Base-by-base conservation (phyloP, 2,888 invertebrate species). In the Ectemnius continuus region DNA sequence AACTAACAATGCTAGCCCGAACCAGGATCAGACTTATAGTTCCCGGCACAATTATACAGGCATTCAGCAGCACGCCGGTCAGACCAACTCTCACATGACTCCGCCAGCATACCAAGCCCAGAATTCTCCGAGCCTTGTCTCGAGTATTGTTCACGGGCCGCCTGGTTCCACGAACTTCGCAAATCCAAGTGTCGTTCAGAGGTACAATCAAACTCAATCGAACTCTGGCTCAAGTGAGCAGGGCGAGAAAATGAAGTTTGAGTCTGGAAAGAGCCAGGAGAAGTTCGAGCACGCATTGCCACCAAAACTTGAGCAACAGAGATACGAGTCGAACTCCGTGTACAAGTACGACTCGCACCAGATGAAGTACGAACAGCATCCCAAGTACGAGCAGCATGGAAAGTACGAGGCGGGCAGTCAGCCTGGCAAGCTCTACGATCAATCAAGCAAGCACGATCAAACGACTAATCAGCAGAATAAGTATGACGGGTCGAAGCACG, bases 21-120 rank as follows among this genome's bases (percentile, higher is more conserved):
- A 60, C 48, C 87, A 85, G 48, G 88, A 89, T 4, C 67, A 85
- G n/a, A 85, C 80, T 60, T 88, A 85, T 70, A 61, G 82, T 1
- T 67, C 82, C 18, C 76, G 87, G 26, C 83, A 77, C 60, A 79
- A 74, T 26, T 84, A 82, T 6, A 60, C 70, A 0, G 69, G 65
- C 4, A 61, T 72, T 11, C 79, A 78, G 26, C 78, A 75, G 18
- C 79, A 77, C 8, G 61, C 70, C 1, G 26, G 61, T 61, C 76
- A 79, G 60, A 56, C 85, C 18, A 75, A 79, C 45, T 46, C 61
- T 3, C 80, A 83, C 48, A 36, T 79, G 13, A 65, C 84, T 2
- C 72, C 83, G 8, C 45, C 62, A 1, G 67, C 73, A 2, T 85
- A 84, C 70, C 83, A 86, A 72, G 67, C 74, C 4, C 87, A 88